phyloP scores from a whole-genome alignment of 2,888 invertebrate genomes.

The Spisula subtruncata region DNA sequence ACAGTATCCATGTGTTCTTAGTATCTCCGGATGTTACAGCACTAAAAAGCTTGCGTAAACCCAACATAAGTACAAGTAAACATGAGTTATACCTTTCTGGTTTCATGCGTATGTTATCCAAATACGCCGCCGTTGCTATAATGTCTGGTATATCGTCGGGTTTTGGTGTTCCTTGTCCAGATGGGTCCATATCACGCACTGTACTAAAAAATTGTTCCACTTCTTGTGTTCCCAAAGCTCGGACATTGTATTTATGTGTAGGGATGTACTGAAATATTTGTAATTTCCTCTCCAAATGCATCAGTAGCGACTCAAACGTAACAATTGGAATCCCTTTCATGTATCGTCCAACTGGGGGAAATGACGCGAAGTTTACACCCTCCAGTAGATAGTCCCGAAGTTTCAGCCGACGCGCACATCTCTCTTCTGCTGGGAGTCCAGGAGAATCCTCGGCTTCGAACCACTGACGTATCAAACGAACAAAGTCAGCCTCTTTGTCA shows the following conservation, averaged over 20 bases:
- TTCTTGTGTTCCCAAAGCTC: constrained; percentile 48
- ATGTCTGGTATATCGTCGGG: constrained; percentile 47
- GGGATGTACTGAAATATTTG: constrained; percentile 32
- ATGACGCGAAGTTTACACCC: constrained; percentile 22
- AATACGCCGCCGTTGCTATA: constrained; percentile 16
- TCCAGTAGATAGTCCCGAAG: constrained; percentile 44
- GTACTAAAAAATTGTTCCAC: constrained; percentile 56
- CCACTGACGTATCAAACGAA: constrained; percentile 25
- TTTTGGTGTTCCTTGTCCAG: constrained; percentile 46
- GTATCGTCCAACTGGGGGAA: constrained; percentile 45
- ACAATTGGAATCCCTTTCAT: constrained; percentile 47
- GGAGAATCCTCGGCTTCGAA: constrained; percentile 60
- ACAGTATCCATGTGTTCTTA: no score
- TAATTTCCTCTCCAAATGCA: constrained; percentile 50
- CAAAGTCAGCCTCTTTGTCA: constrained; percentile 32
- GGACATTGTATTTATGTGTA: constrained; percentile 16
- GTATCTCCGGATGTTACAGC: no score
- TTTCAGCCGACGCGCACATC: constrained; percentile 33
- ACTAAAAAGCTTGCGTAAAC: no score
- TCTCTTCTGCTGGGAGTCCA: constrained; percentile 35
- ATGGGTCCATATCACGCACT: constrained; percentile 49
- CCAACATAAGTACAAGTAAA: no score
- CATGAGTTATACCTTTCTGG: constrained; percentile 21
- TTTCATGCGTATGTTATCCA: constrained; percentile 42
- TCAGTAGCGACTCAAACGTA: constrained; percentile 47